Evolutionary conservation across 2,797 vertebrate genomes (phyloP).

Genomic region (Lerista edwardsae): DNA sequence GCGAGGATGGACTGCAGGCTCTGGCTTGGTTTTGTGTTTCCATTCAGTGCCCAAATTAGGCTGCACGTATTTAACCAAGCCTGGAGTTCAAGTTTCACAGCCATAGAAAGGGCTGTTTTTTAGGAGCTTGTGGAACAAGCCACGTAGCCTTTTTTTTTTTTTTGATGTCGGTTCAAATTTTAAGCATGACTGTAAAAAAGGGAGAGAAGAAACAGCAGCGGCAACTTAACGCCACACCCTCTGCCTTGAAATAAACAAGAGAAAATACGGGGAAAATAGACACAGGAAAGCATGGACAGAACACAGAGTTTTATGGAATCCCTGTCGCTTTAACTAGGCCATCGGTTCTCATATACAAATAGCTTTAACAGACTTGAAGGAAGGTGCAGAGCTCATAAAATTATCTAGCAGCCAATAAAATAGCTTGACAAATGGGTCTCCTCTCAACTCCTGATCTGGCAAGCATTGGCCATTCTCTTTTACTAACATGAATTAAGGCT

Average conservation of each 20-base stretch:
- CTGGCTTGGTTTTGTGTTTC: neutral
- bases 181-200: conserved; percentile 49
- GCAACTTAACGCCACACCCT: neutral
- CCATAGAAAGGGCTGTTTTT: conserved; percentile 6
- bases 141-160: conserved; percentile 46
- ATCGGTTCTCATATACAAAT: neutral
- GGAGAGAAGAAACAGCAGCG: conserved; percentile 39
- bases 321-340: conserved; percentile 13
- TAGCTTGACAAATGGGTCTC: neutral
- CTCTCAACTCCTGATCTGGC: neutral
- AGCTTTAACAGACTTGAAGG: conserved; percentile 15
- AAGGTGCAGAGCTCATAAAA: neutral
- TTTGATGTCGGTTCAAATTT: conserved; percentile 50
- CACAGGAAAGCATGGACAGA: neutral
- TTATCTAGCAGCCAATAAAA: neutral
- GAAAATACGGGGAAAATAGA: conserved; percentile 7
- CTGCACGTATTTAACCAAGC: neutral
- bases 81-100: conserved; percentile 5
- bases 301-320: neutral
- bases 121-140: conserved; percentile 39
- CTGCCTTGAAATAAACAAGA: conserved; percentile 55
- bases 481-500: neutral
- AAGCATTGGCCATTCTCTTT: neutral
- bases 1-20: conserved; percentile 24
- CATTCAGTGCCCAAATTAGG: conserved; percentile 10